Percentiles rank a stretch among this genome's conserved stretches.
Conservation (phyloP, 1,140 invertebrate genomes). For the Papilio machaon region DNA sequence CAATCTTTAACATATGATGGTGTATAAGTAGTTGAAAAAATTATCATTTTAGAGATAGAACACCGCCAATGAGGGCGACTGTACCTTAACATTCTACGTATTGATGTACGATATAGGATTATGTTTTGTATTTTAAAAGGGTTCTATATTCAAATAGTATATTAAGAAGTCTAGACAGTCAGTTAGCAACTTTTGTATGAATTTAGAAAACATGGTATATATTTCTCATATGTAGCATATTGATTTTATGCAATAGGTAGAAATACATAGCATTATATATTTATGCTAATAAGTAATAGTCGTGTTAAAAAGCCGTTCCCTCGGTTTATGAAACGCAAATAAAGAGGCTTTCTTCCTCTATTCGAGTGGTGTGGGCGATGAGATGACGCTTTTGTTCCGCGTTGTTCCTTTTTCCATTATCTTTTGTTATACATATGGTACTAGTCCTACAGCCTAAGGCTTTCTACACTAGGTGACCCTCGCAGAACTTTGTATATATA, state of each 20-base stretch:
- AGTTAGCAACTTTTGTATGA: neutral
- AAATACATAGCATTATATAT: neutral
- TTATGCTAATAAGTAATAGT: neutral
- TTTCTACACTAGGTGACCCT: slow-evolving; percentile 12
- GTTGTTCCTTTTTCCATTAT: slow-evolving; percentile 38
- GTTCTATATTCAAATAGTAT: neutral
- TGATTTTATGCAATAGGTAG: neutral
- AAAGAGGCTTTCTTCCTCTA: slow-evolving; percentile 26
- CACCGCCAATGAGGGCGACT: neutral
- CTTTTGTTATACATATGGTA: slow-evolving; percentile 9
- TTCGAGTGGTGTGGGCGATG: slow-evolving; percentile 24
- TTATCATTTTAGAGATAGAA: neutral
- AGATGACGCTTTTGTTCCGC: slow-evolving; percentile 34
- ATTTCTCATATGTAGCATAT: neutral
- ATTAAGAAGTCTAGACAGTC: neutral
- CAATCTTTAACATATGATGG: too few species aligned
- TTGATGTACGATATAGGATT: neutral
- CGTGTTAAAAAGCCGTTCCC: slow-evolving; percentile 13
- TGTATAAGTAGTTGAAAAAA: too few species aligned
- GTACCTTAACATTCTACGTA: neutral
- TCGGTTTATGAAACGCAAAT: slow-evolving; percentile 34
- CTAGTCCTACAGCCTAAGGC: slow-evolving; percentile 20
- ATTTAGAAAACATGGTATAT: neutral
- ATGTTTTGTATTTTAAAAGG: neutral
- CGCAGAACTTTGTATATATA: neutral